Evolutionary conservation across 2,797 vertebrate genomes (phyloP).

Genomic region (Coreius guichenoti): DNA sequence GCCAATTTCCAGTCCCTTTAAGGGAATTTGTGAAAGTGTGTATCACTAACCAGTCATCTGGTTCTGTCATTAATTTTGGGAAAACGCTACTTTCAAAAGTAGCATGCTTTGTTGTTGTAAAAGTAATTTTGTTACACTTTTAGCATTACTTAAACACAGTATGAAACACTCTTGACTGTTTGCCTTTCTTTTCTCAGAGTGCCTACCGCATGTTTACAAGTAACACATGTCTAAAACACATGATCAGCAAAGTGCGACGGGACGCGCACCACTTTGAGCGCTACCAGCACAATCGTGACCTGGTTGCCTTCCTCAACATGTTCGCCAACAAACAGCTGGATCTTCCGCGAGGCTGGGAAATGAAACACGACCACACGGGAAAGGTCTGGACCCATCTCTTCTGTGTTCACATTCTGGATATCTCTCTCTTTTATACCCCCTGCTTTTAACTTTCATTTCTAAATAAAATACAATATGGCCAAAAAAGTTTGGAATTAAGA

Average conservation of each 20-base stretch:
- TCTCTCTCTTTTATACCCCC: neutral
- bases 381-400: constrained; percentile 80
- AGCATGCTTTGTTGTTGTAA: neutral
- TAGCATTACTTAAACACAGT: neutral
- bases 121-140: neutral
- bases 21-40: neutral
- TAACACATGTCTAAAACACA: constrained; percentile 99
- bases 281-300: constrained; percentile 97
- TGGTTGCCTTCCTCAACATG: constrained; percentile 97
- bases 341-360: constrained; percentile 95
- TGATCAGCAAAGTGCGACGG: constrained; percentile 99
- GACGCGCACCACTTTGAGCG: constrained; percentile 97
- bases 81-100: neutral
- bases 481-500: neutral
- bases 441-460: neutral
- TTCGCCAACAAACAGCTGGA: constrained; percentile 98
- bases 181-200: constrained; percentile 79
- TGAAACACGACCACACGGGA: constrained; percentile 97
- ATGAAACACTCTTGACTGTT: neutral
- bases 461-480: neutral
- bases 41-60: neutral
- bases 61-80: neutral
- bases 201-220: constrained; percentile 99
- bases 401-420: neutral
- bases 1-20: neutral